Base-by-base conservation (phyloP, 2,888 invertebrate genomes). In the Omphaloscelis lunosa region DNA sequence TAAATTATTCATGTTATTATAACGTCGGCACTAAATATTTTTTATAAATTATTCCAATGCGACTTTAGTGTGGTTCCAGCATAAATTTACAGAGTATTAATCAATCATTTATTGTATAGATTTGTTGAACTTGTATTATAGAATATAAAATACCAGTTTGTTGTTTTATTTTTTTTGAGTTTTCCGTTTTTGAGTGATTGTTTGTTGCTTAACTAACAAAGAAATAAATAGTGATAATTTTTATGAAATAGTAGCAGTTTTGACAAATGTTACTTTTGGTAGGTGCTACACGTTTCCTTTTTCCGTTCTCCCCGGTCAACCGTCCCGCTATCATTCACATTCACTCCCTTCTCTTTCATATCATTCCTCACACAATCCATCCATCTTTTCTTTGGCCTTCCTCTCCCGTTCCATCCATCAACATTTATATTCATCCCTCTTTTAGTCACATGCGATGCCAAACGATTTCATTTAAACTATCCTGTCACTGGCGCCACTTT, bases 101-200 rank as follows among this genome's bases (percentile, higher is more conserved):
- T 91, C 90, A 91, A 92, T 90, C 91, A 91, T 95, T 56, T 68
- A 79, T 61, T 79, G 92, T 95, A 94, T 95, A 95, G 92, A 92
- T 86, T 93, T 93, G 92, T 95, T 95, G 90, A 95, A 94, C 86
- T 90, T 93, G 90, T 95, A 94, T 91, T 93, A 95, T 95, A 95
- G 93, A 93, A 89, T 92, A 92, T 93, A 89, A 90, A 91, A 91
- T 73, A 84, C 77, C 76, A 79, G 79, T 76, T 73, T 85, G 88
- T 89, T 86, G 89, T 90, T 89, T 89, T 88, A 87, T 89, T 89
- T 87, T 87, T 80, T 79, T 77, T 69, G 45, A 17, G 56, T 70
- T 83, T 82, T 72, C 53, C n/a, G 82, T 79, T 84, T 75, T 73
- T 83, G 75, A 69, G 73, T 83, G 86, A 73, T 72, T 80, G 69